phyloP scores from a whole-genome alignment of 1,140 invertebrate species.

The Papilio helenus region DNA sequence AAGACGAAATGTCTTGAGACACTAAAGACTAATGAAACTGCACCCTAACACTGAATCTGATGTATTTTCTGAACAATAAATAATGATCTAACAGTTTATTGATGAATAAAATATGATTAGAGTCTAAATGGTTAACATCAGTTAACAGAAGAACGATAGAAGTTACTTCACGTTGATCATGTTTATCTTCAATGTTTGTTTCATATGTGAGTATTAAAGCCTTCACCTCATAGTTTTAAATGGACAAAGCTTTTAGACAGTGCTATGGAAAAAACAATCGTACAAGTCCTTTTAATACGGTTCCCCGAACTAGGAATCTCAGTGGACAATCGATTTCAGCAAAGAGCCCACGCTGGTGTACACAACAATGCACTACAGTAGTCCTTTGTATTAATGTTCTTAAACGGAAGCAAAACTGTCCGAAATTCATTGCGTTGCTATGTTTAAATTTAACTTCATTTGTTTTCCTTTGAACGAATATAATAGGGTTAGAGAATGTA shows the following conservation, averaged over 20 bases:
- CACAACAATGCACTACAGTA: conserved; percentile 65
- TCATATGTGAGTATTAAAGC: too few species aligned
- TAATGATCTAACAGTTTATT: too few species aligned
- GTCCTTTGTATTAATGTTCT: conserved; percentile 64
- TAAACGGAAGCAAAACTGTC: conserved; percentile 68
- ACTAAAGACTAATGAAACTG: too few species aligned
- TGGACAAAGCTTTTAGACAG: not conserved
- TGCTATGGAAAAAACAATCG: conserved; percentile 3
- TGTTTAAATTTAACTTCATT: conserved; percentile 64
- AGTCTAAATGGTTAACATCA: too few species aligned
- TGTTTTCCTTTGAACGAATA: conserved; percentile 67
- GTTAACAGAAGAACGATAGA: too few species aligned
- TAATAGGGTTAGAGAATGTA: conserved; percentile 72
- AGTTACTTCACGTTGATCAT: too few species aligned
- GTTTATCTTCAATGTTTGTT: too few species aligned
- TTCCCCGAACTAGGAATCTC: conserved; percentile 63
- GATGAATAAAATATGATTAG: too few species aligned
- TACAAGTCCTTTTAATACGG: conserved; percentile 38
- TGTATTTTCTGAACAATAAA: too few species aligned
- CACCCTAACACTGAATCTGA: too few species aligned
- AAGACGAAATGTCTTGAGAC: too few species aligned
- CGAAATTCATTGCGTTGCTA: conserved; percentile 60
- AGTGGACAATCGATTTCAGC: conserved; percentile 63
- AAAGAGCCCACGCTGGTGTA: conserved; percentile 64
- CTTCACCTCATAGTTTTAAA: not conserved